A percentile compares a stretch with the other conserved stretches of the same genome.
Evolutionary conservation across 2,113 vertebrate genomes (phyloP).

Genomic region (Macheiramphus alcinus): DNA sequence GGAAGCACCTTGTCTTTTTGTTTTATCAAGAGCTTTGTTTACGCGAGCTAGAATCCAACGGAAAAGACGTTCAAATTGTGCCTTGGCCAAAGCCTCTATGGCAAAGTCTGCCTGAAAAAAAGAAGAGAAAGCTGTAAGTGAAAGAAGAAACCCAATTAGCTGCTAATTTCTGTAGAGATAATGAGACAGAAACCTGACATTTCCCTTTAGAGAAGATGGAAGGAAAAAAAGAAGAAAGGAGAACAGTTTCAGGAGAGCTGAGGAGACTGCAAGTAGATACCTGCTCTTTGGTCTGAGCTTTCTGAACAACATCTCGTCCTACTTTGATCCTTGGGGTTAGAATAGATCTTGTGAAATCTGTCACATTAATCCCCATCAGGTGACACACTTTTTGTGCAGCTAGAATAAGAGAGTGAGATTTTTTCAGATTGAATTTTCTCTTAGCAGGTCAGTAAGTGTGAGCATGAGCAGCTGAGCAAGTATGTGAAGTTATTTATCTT

Average conservation of each 20-base stretch:
- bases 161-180: not conserved
- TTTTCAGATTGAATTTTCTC: not conserved
- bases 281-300: conserved; percentile 98
- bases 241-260: not conserved
- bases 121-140: not conserved
- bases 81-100: conserved; percentile 91
- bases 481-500: not conserved
- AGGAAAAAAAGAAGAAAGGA: not conserved
- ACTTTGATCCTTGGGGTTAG: conserved; percentile 95
- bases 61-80: conserved; percentile 92
- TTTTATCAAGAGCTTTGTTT: conserved; percentile 95
- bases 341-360: conserved; percentile 90
- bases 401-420: conserved; percentile 44
- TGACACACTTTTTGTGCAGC: conserved; percentile 96
- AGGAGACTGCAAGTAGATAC: conserved; percentile 54
- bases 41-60: conserved; percentile 89
- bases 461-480: not conserved
- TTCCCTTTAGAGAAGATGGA: not conserved
- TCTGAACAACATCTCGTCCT: conserved; percentile 92
- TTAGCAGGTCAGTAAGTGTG: not conserved
- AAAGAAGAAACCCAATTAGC: not conserved
- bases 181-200: not conserved
- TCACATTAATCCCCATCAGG: conserved; percentile 92
- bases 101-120: conserved; percentile 87
- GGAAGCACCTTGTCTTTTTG: conserved; percentile 89